Base-by-base conservation (phyloP, 1,140 invertebrate species). In the Trichomalopsis sarcophagae region DNA sequence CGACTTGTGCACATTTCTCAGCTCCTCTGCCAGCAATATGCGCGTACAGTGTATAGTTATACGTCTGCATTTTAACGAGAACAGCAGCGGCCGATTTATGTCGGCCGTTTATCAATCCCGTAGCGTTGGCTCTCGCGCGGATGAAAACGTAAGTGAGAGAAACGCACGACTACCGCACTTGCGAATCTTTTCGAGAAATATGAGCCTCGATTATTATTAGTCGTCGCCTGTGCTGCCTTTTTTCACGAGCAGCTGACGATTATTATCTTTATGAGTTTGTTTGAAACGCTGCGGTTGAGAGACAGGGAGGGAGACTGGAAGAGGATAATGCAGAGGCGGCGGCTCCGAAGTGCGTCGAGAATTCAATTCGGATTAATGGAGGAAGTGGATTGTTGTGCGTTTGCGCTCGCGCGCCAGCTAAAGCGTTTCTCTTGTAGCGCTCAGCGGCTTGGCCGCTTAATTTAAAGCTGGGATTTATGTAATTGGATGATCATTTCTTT, bases 101-200 rank as follows among this genome's bases (percentile, higher is more conserved):
- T 82, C 81, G 73, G 81, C 73, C 71, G 73, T 82, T 82, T 76
- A 76, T 82, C 81, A 82, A 83, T 83, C 55, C 68, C 2, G 17
- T 27, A 13, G 33, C 2, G 17, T 21, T 9, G 68, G 14, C 71
- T 33, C 27, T 13, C 7, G 69, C 81, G 55, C 81, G 55, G n/a
- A 76, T 76, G 81, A 68, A 83, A 76, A 76, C 33, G 81, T 76
- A 74, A 74, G 80, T 47, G 27, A 44, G 81, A 62, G 71, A 66
- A 69, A n/a, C n/a, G n/a, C n/a, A 23, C 21, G 40, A 44, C 17
- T 11, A 11, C 55, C 47, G 27, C 40, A 27, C 73, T 30, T 0
- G 13, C 21, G 17, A 10, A 40, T n/a, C 36, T 77, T 47, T 55
- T 77, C n/a, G 47, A 27, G 75, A 77, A 77, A 33, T 77, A 77